Evolutionary conservation across 1,140 invertebrate genomes (phyloP), one percentile per base, ranked within the genome.

Genomic region (Aphidius ervi): DNA sequence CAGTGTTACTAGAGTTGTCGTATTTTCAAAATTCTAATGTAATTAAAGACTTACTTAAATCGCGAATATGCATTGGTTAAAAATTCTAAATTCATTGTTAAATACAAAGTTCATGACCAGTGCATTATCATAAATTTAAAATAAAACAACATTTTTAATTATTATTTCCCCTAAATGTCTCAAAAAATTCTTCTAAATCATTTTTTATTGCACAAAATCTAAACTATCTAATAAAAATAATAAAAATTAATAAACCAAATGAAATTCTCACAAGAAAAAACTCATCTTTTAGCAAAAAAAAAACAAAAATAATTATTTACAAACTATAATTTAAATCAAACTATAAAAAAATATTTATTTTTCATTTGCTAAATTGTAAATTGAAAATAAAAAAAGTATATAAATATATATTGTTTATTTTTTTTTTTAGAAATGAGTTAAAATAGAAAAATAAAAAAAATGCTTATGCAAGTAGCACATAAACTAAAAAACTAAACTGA

Each of bases 401-500:
- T 31, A 31, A 1, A 31, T 0, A 31, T 3, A 31, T 31, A 31
- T 31, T 31, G 23, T 31, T 16, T 16, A 16, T 16, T 16, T 16
- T 16, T 16, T 2, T 31, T 31, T 31, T 1, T 31, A 31, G 4
- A 31, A 31, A 31, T 31, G 23, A 31, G 23, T 2, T 31, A 31
- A 31, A 31, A 4, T 31, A 31, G 4, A 31, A 31, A 31, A 31
- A 52, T 52, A 52, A 52, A 65, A 65, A 54, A 59, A 50, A 56
- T 63, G 60, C 61, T 70, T 70, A 71, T 69, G 62, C 68, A 69
- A 68, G 66, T 66, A 58, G 63, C 63, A 16, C 16, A 70, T 71
- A 71, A 70, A 71, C 70, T 71, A 69, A 71, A 70, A 71, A 16
- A 16, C 16, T 16, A 16, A 31, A 31, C 23, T 71, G 67, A 71